Evolutionary conservation across 2,113 vertebrate genomes (phyloP), one percentile per base, ranked within the genome.

Genomic region (Misgurnus anguillicaudatus): DNA sequence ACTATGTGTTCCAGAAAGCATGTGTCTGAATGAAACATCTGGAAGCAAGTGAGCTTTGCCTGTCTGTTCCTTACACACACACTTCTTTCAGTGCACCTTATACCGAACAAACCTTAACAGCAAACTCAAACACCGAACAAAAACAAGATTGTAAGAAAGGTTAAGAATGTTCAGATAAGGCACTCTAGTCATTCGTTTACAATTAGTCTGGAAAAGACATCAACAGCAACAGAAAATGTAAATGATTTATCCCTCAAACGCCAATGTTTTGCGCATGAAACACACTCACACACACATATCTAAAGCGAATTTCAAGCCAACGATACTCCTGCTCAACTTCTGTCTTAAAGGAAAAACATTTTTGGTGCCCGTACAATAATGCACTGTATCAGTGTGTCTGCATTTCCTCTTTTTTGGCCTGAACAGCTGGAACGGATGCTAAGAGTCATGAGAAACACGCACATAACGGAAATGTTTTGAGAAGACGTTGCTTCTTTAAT

Each of bases 1-100:
- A 65, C 60, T 41, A 5, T 74, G 77, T 79, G 71, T 85, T 87
- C 85, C 84, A 80, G 64, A 74, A 82, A 75, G 68, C 71, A 75
- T 3, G 61, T 73, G 77, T 78, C 39, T 67, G 53, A 77, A 58
- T 60, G 51, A 68, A 88, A 92, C 90, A 93, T 91, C 89, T 92
- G 91, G 89, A 92, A 88, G 71, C 16, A 65, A 78, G 85, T 86
- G 83, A 87, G 78, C 82, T 87, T 67, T 86, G 85, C 19, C 13
- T 60, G 6, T 72, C 60, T 72, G 21, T 42, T 64, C 47, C 82
- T 88, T 85, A 85, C 79, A 87, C 47, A 81, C 11, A n/a, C 16
- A 31, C 45, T n/a, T 14, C 48, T 51, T 14, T 5, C 11, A 4
- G 13, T 51, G 13, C 48, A 64, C 68, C 13, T n/a, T 48, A 42